Conservation (phyloP, 2,888 invertebrate species). For the Malachius bipustulatus region DNA sequence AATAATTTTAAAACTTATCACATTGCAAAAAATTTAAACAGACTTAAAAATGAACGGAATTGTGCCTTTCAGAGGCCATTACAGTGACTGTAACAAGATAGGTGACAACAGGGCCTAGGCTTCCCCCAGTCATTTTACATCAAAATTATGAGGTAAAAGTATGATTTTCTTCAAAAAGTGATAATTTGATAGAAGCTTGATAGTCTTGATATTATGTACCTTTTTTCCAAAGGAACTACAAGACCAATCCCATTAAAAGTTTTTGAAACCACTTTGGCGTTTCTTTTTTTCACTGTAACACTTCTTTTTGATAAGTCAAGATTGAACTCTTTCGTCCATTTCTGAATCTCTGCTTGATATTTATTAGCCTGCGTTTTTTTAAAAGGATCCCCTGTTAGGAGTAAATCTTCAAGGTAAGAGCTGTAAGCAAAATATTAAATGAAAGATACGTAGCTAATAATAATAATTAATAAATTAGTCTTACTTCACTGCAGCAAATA, state of each 20-base stretch:
- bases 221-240: conserved; percentile 71
- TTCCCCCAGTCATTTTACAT: too few species aligned
- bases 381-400: conserved; percentile 48
- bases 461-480: conserved; percentile 24
- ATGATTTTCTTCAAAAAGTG: too few species aligned
- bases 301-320: conserved; percentile 47
- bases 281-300: conserved; percentile 47
- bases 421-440: conserved; percentile 26
- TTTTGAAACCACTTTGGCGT: conserved; percentile 50
- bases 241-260: conserved; percentile 75
- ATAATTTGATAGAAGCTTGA: too few species aligned
- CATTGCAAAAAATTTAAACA: too few species aligned
- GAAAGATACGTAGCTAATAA: neutral
- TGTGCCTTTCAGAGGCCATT: too few species aligned
- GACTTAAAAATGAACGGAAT: too few species aligned
- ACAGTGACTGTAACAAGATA: too few species aligned
- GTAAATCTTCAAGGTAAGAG: conserved; percentile 45
- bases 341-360: conserved; percentile 48
- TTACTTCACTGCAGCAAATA: conserved; percentile 71
- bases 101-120: too few species aligned
- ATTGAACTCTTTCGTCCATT: conserved; percentile 48
- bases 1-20: too few species aligned
- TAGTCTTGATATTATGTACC: conserved; percentile 29
- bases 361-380: conserved; percentile 46
- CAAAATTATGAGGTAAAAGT: too few species aligned